Base-by-base conservation (phyloP, 2,888 invertebrate species). In the Dendrolimus pini region DNA sequence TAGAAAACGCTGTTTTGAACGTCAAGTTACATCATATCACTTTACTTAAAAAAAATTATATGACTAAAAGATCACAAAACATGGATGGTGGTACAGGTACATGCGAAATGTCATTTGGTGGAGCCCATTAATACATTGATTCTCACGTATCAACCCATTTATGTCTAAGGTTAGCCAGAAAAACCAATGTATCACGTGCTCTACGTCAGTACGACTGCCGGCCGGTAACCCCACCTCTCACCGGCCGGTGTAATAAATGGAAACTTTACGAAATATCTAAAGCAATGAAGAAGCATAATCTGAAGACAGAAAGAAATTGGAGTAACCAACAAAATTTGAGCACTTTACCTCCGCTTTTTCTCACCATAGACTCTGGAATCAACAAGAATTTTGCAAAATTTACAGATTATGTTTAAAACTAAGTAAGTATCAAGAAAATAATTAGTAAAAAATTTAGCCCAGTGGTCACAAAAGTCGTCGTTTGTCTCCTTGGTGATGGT, bases 401-500 rank as follows among this genome's bases (percentile, higher is more conserved):
- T 18, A n/a, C 55, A 56, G 6, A 30, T 30, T 14, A 18, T 30
- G 30, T 30, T 30, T 30, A 30, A 30, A 30, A 30, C 30, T 30
- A 30, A 3, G 30, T 30, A 30, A 30, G 30, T 30, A 30, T 6
- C 30, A 30, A 30, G 30, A 30, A 30, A 30, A 30, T 30, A 30
- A 30, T 30, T 30, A 30, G 30, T 30, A 30, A 61, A 53, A 30
- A 57, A 58, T 61, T 68, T 56, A 57, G 64, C 59, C 63, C 63
- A 67, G 60, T 62, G 63, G 60, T 63, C 61, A 62, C 56, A 62
- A 65, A 59, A 60, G 68, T 66, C 75, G 77, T 74, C 65, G 73
- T 79, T 80, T 77, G 80, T 81, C 81, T 81, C 74, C 77, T 69
- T 61, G 74, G 70, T 59, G 61, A 76, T 69, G 77, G 74, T 72